Base-by-base conservation (phyloP, 2,888 invertebrate genomes). In the Drosophila emarginata region DNA sequence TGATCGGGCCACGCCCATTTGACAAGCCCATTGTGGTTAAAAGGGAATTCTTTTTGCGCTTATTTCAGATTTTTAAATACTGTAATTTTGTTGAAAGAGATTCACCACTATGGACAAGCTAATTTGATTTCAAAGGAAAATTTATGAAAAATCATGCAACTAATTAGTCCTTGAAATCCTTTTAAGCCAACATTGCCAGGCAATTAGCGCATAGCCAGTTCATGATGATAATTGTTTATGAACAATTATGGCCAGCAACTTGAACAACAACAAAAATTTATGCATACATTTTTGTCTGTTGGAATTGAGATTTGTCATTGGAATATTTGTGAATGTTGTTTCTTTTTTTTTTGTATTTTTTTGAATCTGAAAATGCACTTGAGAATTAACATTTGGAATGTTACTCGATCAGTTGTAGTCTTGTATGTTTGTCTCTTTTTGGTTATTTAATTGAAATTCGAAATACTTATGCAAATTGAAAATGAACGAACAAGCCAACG, bases 381-480 rank as follows among this genome's bases (percentile, higher is more conserved):
- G 84, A 88, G 87, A 89, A 89, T 86, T 87, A 84, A 80, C 80
- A 79, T 79, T 80, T 76, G 90, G 90, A 89, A 90, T 90, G 78
- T 87, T 73, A 77, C 63, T 79, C 45, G 18, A 18, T 45, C 40
- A 36, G 36, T 40, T 7, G 18, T 9, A 21, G 11, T 18, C 6
- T 45, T 18, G 45, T 18, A 11, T 11, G 45, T 18, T 45, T 26
- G 26, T 45, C 45, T 45, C 74, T 63, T 54, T 57, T 65, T 88
- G 85, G 86, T 21, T 80, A 86, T 88, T 86, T 86, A 82, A 87
- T 83, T 86, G 77, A 80, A 80, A 73, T 77, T 72, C 85, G 71
- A 79, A 87, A 87, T 87, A 83, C 81, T 86, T 89, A 87, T 87
- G 87, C 89, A 87, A 87, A 89, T 89, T 65, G 57, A 11, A 18